Evolutionary conservation across 2,797 vertebrate species (phyloP), one percentile per base, ranked within the genome.

Genomic region (Coluber constrictor): DNA sequence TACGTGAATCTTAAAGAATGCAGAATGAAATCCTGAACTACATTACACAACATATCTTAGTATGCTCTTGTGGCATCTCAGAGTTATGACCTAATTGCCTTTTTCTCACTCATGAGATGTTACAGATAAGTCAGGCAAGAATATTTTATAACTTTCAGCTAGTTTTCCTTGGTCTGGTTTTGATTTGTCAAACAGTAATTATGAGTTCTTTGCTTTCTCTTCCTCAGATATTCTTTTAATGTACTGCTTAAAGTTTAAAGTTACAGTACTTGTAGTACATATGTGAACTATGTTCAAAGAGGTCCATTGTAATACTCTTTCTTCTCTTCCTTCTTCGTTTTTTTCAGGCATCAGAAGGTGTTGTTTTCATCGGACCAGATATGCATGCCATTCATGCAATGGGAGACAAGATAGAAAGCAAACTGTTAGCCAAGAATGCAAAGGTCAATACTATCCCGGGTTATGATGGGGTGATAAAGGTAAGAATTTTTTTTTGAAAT

Each of bases 371-470:
- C 97, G 98, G 98, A 97, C 98, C 98, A 74, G 99, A 99, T 97
- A 99, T 98, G 2, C 97, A 98, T 92, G 99, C 98, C 97, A 98
- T 98, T 98, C 98, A 98, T 97, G 98, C 98, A 96, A 98, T 98
- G 98, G 98, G 98, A 97, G 99, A 99, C 97, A 99, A 99, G 98
- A 99, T 99, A 95, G 98, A 99, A 97, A 99, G 98, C 97, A 98
- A 99, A 98, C 98, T 98, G 97, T 98, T 99, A 98, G 98, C 97
- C 95, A 99, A 98, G 97, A 98, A 98, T 96, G 98, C 97, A 96
- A 98, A 99, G 97, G 99, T 99, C 98, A 98, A 98, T 93, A 98
- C 98, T 0, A 99, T 97, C 96, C 98, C 98, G 87, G 97, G 97
- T 95, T 98, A 98, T 96, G 98, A 98, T 96, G 97, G 97, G 61